Base-by-base conservation (phyloP, 2,797 vertebrate species). In the Chelmon rostratus region DNA sequence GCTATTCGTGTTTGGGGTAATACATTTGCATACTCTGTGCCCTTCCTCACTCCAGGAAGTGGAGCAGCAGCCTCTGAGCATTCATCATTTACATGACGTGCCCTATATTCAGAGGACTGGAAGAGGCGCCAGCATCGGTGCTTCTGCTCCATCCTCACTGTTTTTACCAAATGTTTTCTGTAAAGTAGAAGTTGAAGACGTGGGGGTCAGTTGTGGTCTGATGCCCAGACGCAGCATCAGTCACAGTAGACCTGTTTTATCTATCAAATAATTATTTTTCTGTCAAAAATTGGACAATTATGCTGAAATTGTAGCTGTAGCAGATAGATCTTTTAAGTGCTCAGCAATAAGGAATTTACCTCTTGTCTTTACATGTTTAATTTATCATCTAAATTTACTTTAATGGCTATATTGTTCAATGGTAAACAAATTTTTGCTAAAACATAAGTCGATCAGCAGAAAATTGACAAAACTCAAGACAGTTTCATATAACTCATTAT, bases 41-140 rank as follows among this genome's bases (percentile, higher is more conserved):
- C 83, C 86, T 78, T 87, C 72, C 42, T 87, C 35, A 28, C 67
- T 91, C 35, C 73, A 76, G 87, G 81, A 91, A 91, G 83, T 85
- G 76, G 90, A 92, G 87, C 91, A 88, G 88, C 83, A 87, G 86
- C 87, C 88, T 90, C 74, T 28, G 74, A 89, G 88, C 90, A 93
- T 94, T 93, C 88, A 93, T 95, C 93, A 94, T 94, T 92, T 90
- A 88, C 87, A 86, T 88, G 91, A 91, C 84, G 42, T 91, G 93
- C 49, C 92, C 93, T 93, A 93, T 86, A 92, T 94, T 92, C 83
- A 81, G 81, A 86, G 69, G 67, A 86, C 78, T 66, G 74, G 73
- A 72, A 80, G 82, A 79, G 64, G 77, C 84, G 54, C 71, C 62
- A 81, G 78, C 78, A 54, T 83, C 80, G 66, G 81, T 57, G 25